Percentiles rank a stretch among this genome's conserved stretches.
phyloP scores from a whole-genome alignment of 2,797 vertebrate species.

The Lacerta viridis region DNA sequence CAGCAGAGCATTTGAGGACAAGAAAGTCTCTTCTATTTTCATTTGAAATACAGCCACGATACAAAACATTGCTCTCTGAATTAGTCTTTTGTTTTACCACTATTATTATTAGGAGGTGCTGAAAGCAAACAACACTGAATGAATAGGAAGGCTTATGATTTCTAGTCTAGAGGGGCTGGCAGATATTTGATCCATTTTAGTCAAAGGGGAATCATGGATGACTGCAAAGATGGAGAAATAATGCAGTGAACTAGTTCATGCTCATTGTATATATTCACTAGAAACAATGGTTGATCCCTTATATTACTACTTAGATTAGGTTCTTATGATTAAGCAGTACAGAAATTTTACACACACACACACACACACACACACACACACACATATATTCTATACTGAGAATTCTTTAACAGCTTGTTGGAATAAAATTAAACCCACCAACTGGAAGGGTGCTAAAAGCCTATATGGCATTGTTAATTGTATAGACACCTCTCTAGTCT shows the following conservation, averaged over 20 bases:
- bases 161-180: slow-evolving; percentile 11
- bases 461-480: slow-evolving; percentile 40
- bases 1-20: slow-evolving; percentile 65
- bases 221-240: slow-evolving; percentile 11
- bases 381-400: slow-evolving; percentile 24
- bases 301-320: too few relatives aligned
- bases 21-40: slow-evolving; percentile 59
- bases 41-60: slow-evolving; percentile 56
- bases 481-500: too few relatives aligned
- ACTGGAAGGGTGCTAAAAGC: slow-evolving; percentile 42
- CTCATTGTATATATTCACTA: background rate
- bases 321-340: too few relatives aligned
- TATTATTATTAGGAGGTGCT: slow-evolving; percentile 39
- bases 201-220: background rate
- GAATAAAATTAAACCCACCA: slow-evolving; percentile 60
- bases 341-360: background rate
- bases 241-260: background rate
- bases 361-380: too few relatives aligned
- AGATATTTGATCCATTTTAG: slow-evolving; percentile 35
- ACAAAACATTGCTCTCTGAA: slow-evolving; percentile 38
- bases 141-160: slow-evolving; percentile 35
- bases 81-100: slow-evolving; percentile 17
- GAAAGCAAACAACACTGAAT: slow-evolving; percentile 47
- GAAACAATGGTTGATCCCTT: slow-evolving; percentile 36
- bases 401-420: slow-evolving; percentile 58